Evolutionary conservation across 2,797 vertebrate genomes (phyloP).

Genomic region (Myotis vivesi): DNA sequence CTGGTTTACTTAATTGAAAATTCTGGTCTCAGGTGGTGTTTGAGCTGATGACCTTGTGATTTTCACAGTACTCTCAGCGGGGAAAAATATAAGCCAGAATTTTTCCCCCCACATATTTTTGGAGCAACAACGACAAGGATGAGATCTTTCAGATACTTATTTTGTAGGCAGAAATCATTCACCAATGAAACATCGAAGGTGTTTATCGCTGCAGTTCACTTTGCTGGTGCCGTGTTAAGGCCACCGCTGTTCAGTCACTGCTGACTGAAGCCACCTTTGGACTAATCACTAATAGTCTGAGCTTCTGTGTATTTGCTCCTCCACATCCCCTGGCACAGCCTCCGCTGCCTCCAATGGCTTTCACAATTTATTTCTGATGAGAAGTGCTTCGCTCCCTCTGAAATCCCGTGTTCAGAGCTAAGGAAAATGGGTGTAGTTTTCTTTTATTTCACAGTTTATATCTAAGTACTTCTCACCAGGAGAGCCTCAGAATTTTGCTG

Average conservation of each 20-base stretch:
- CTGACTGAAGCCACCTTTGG: background rate
- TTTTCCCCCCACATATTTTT: background rate
- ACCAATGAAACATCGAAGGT: background rate
- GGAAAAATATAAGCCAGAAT: background rate
- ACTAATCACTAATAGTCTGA: background rate
- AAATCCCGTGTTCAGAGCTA: constrained; percentile 15
- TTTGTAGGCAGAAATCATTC: background rate
- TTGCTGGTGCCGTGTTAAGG: background rate
- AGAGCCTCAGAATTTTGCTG: constrained; percentile 35
- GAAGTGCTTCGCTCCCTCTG: constrained; percentile 28
- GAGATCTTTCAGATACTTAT: background rate
- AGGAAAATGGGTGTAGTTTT: constrained; percentile 34
- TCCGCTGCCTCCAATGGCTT: background rate
- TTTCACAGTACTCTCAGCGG: background rate
- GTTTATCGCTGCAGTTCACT: background rate
- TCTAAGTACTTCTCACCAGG: constrained; percentile 48
- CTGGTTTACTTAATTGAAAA: background rate
- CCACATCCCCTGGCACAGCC: background rate
- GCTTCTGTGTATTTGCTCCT: background rate
- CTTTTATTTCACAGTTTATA: constrained; percentile 47
- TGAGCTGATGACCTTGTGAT: background rate
- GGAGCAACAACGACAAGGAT: background rate
- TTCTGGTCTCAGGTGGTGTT: background rate
- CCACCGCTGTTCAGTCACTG: background rate
- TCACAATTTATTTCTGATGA: constrained; percentile 30